Evolutionary conservation across 2,888 invertebrate genomes (phyloP).

Genomic region (Pachydiplax longipennis): DNA sequence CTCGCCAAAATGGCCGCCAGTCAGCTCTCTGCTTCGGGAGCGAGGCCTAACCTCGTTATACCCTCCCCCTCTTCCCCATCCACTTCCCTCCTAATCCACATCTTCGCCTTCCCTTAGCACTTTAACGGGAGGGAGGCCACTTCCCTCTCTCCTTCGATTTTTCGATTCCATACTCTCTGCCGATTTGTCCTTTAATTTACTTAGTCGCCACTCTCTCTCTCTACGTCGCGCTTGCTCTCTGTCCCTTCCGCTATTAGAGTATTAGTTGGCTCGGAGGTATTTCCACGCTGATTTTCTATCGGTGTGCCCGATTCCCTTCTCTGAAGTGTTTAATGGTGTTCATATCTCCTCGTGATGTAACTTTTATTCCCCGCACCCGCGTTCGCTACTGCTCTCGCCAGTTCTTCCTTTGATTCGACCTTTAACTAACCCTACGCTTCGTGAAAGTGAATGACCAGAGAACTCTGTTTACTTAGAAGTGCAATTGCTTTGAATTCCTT

Average conservation of each 20-base stretch:
- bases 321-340: no score
- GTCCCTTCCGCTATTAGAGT: background rate
- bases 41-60: conserved; percentile 33
- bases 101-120: background rate
- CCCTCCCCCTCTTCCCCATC: background rate
- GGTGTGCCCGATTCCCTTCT: no score
- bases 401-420: no score
- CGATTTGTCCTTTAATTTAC: background rate
- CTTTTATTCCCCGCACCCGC: no score
- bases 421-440: no score
- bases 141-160: background rate
- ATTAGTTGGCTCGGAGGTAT: background rate
- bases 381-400: no score
- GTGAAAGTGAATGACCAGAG: no score
- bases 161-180: background rate
- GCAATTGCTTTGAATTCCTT: no score
- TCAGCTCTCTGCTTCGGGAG: background rate
- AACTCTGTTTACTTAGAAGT: no score
- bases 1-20: conserved; percentile 43
- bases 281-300: no score
- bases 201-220: background rate
- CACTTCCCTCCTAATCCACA: background rate
- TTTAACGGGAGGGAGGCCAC: background rate
- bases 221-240: background rate
- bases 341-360: no score